These are phyloP conservation scores for Molorchus minor DNA, from an alignment of 2,888 invertebrate species.

Conservation along the genomic window DNA sequence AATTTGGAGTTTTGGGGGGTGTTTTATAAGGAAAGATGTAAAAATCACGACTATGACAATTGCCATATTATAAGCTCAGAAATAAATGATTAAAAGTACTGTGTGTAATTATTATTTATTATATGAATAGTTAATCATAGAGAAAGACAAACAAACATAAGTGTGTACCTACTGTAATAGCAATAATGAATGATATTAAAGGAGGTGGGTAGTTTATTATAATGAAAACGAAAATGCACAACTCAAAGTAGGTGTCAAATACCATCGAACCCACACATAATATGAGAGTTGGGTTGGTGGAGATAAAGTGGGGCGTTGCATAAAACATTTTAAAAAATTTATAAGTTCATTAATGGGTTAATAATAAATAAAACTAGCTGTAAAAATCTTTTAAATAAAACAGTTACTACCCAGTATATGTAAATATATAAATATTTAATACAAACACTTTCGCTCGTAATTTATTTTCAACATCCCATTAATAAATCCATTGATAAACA, in stretches of 20 bases:
- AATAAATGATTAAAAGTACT: no score
- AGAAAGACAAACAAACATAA: not conserved
- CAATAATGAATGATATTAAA: not conserved
- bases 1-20: no score
- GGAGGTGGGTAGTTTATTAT: not conserved
- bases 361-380: no score
- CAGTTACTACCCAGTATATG: no score
- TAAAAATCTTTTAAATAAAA: no score
- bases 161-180: not conserved
- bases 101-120: no score
- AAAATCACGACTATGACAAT: no score
- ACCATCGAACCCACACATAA: slow-evolving; percentile 40
- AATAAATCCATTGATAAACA: slow-evolving; percentile 19
- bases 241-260: slow-evolving; percentile 38
- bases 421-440: no score
- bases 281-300: slow-evolving; percentile 45
- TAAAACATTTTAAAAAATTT: slow-evolving; percentile 21
- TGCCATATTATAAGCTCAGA: no score
- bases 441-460: not conserved
- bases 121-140: no score
- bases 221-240: slow-evolving; percentile 24
- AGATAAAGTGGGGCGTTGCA: slow-evolving; percentile 47
- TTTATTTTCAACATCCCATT: not conserved
- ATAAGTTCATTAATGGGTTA: no score
- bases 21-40: no score